Percentiles rank a stretch among this genome's conserved stretches.
Evolutionary conservation across 2,888 invertebrate genomes (phyloP).

Genomic region (Drosophila colorata): DNA sequence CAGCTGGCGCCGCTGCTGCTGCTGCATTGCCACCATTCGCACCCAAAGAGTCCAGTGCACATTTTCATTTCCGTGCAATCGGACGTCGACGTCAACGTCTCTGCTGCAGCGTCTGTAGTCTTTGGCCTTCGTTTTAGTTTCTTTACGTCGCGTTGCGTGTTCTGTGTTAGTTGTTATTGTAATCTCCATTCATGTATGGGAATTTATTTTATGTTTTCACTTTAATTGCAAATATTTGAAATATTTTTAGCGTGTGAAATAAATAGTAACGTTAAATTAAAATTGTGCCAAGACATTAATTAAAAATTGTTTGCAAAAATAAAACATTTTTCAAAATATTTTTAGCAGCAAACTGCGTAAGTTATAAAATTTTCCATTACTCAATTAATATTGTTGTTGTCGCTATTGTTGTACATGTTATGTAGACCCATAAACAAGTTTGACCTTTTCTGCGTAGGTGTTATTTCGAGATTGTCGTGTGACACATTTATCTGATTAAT

Average conservation of each 20-base stretch:
- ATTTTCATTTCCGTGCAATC: conserved; percentile 63
- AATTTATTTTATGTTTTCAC: conserved; percentile 34
- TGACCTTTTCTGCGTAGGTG: conserved; percentile 62
- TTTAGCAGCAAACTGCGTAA: conserved; percentile 48
- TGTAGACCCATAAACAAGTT: conserved; percentile 47
- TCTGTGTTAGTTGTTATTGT: conserved; percentile 13
- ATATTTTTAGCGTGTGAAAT: not conserved
- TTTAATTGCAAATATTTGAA: conserved; percentile 45
- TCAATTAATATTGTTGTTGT: conserved; percentile 39
- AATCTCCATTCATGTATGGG: conserved; percentile 7
- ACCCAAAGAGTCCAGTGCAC: conserved; percentile 42
- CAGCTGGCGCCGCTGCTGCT: conserved; percentile 1
- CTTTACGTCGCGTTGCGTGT: conserved; percentile 25
- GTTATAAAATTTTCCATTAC: conserved; percentile 45
- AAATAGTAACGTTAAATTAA: conserved; percentile 11
- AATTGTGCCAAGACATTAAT: conserved; percentile 16
- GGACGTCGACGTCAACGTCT: conserved; percentile 59
- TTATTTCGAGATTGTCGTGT: conserved; percentile 47
- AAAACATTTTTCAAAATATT: not conserved
- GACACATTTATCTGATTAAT: conserved; percentile 77
- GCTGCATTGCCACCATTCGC: conserved; percentile 28
- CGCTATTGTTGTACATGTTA: conserved; percentile 31
- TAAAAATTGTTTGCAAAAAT: conserved; percentile 4
- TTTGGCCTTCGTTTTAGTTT: conserved; percentile 6
- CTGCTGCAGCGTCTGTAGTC: conserved; percentile 28